Conservation (phyloP, 2,113 vertebrate species). For the Octodon degus region DNA sequence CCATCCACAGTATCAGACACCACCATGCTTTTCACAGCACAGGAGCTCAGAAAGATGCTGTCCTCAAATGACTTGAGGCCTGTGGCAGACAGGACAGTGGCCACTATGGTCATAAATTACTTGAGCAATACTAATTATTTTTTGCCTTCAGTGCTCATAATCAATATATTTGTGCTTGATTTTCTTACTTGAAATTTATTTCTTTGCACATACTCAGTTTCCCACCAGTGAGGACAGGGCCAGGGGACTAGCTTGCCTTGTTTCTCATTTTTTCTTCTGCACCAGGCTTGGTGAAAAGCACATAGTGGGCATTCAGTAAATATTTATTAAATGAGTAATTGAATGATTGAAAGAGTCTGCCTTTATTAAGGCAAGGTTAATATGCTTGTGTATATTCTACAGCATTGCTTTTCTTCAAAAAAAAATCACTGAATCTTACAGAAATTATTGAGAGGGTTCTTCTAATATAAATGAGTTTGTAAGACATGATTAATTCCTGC, state of each 20-base stretch:
- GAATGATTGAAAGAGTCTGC: constrained; percentile 44
- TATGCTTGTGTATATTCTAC: neutral
- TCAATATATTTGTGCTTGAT: constrained; percentile 64
- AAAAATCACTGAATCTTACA: neutral
- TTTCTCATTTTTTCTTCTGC: constrained; percentile 31
- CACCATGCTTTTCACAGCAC: constrained; percentile 1
- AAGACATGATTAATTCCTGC: constrained; percentile 21
- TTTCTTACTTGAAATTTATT: constrained; percentile 53
- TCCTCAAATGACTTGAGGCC: constrained; percentile 34
- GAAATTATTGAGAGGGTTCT: constrained; percentile 39
- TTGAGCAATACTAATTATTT: constrained; percentile 67
- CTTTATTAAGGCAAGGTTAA: constrained; percentile 29
- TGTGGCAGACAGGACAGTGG: neutral
- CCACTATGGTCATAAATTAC: constrained; percentile 59
- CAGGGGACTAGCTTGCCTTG: neutral
- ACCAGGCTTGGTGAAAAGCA: neutral
- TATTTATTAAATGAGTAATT: constrained; percentile 48
- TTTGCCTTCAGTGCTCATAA: constrained; percentile 59
- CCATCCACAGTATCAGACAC: neutral
- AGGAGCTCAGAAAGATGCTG: neutral
- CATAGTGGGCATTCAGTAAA: constrained; percentile 14
- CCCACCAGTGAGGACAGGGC: neutral
- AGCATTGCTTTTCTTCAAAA: constrained; percentile 44
- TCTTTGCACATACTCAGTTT: constrained; percentile 42
- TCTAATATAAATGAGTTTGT: constrained; percentile 45